phyloP scores from a whole-genome alignment of 2,113 vertebrate genomes.

The Cygnus atratus region DNA sequence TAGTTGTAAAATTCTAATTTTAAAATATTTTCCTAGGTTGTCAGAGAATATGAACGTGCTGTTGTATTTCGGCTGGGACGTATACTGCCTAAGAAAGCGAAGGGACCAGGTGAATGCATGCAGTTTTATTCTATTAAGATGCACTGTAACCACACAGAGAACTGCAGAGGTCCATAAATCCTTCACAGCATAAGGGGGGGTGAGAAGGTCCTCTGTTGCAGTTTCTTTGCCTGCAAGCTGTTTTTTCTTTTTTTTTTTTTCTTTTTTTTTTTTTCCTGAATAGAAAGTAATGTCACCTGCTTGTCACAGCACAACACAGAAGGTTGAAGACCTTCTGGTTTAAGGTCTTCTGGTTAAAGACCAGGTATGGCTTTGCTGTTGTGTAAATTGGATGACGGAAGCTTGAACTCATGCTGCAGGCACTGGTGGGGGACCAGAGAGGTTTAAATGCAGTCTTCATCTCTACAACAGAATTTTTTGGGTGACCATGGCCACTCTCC shows the following conservation, averaged over 20 bases:
- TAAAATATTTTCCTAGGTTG: constrained; percentile 75
- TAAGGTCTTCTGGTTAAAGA: neutral
- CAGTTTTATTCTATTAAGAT: neutral
- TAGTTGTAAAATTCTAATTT: neutral
- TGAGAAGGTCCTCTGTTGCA: neutral
- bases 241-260: neutral
- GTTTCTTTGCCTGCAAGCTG: neutral
- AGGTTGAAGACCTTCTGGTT: neutral
- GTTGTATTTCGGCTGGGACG: constrained; percentile 88
- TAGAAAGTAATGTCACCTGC: neutral
- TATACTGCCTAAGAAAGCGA: constrained; percentile 84
- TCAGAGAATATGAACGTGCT: constrained; percentile 89
- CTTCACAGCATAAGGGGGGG: neutral
- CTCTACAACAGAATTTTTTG: neutral
- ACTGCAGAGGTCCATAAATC: neutral
- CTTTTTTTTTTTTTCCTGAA: neutral
- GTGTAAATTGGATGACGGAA: neutral
- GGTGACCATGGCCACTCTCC: neutral
- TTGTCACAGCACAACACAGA: neutral
- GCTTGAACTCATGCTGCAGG: neutral
- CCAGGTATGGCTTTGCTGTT: neutral
- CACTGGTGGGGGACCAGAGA: neutral
- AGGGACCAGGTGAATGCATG: constrained; percentile 83
- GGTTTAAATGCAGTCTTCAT: neutral
- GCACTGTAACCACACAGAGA: neutral